Conservation (phyloP, 1,140 invertebrate genomes). For the Trichoplusia ni region DNA sequence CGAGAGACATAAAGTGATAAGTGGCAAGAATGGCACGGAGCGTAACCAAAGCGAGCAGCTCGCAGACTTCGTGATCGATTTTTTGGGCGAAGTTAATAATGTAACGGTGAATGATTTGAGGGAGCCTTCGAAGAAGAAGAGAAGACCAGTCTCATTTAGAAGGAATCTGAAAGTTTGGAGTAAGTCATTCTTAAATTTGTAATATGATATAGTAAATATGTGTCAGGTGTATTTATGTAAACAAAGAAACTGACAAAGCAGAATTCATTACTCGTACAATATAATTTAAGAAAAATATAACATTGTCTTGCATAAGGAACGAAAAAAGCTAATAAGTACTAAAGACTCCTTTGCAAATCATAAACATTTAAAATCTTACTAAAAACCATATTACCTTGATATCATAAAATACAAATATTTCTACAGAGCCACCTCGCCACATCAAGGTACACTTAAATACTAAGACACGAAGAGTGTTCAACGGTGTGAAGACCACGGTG, state of each 20-base stretch:
- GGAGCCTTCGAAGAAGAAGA: background rate
- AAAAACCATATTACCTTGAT: too few species aligned
- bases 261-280: too few species aligned
- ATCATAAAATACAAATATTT: background rate
- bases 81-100: slow-evolving; percentile 24
- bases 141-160: background rate
- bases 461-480: slow-evolving; percentile 33
- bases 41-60: background rate
- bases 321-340: too few species aligned
- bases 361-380: too few species aligned
- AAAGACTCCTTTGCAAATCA: too few species aligned
- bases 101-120: slow-evolving; percentile 15
- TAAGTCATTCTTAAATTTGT: background rate
- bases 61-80: background rate
- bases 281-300: too few species aligned
- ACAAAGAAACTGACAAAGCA: too few species aligned
- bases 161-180: slow-evolving; percentile 29
- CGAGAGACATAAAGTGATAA: background rate
- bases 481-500: slow-evolving; percentile 15
- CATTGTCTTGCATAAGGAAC: too few species aligned
- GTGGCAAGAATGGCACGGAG: background rate
- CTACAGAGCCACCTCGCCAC: background rate
- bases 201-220: background rate
- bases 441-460: background rate
- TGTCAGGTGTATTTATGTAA: background rate